A percentile compares a stretch with the other conserved stretches of the same genome.
Conservation (phyloP, 2,113 vertebrate genomes). For the Pituophis catenifer region DNA sequence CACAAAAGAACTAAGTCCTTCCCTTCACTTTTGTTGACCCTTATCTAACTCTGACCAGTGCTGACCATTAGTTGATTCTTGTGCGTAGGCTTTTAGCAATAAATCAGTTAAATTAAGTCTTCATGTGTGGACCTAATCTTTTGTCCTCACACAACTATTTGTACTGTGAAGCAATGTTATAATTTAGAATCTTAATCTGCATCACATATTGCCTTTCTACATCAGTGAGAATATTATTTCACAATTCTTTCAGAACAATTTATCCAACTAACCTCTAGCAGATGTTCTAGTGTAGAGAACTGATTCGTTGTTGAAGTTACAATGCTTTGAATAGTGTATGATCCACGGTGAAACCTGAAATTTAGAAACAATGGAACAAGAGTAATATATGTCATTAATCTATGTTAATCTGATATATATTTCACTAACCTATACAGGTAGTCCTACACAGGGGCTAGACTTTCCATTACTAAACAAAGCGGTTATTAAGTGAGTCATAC, state of each 20-base stretch:
- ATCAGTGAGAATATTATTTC: not conserved
- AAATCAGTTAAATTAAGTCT: not conserved
- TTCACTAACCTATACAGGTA: not conserved
- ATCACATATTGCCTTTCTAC: not conserved
- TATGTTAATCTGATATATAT: not conserved
- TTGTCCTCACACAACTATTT: not conserved
- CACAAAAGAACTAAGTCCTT: not conserved
- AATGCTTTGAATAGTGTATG: conserved; percentile 83
- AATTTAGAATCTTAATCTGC: not conserved
- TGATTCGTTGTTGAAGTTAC: conserved; percentile 80
- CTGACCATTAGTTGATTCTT: not conserved
- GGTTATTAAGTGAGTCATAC: not conserved
- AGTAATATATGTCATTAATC: not conserved
- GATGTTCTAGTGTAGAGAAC: conserved; percentile 84
- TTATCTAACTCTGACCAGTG: not conserved
- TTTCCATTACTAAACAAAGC: not conserved
- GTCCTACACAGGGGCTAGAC: not conserved
- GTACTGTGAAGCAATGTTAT: not conserved
- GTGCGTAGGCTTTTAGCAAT: not conserved
- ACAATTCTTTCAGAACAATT: not conserved
- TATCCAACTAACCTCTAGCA: conserved; percentile 78
- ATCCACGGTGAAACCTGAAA: conserved; percentile 85
- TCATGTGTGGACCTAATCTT: not conserved
- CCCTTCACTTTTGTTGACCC: not conserved
- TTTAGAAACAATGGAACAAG: conserved; percentile 37